Percentiles rank a stretch among this genome's conserved stretches.
Conservation (phyloP, 2,113 vertebrate species). For the Caloenas nicobarica region DNA sequence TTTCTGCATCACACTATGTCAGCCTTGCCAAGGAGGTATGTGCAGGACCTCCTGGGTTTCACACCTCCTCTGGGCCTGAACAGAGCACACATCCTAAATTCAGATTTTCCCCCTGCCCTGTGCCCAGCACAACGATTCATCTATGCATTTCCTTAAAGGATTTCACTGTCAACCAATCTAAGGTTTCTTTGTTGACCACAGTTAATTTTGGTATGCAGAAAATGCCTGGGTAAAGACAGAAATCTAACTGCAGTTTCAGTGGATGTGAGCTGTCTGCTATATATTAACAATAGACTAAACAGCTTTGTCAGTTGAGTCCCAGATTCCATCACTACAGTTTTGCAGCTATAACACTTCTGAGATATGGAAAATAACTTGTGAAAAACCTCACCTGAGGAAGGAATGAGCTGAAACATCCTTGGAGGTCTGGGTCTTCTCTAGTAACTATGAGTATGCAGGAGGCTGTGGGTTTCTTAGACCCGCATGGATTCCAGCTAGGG, state of each 20-base stretch:
- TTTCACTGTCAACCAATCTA: background rate
- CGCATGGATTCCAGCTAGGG: background rate
- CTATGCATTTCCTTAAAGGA: conserved; percentile 35
- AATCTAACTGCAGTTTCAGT: background rate
- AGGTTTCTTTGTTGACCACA: conserved; percentile 9
- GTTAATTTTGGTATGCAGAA: conserved; percentile 49
- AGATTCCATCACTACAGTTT: background rate
- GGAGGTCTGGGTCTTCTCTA: background rate
- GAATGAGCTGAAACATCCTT: background rate
- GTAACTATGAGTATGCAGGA: background rate
- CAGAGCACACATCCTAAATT: background rate
- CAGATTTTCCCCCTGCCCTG: background rate
- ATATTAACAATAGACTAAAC: background rate
- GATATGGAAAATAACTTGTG: background rate
- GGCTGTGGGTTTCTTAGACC: background rate
- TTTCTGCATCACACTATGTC: background rate
- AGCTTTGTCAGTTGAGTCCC: background rate
- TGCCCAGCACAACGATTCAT: background rate
- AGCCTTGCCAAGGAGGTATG: background rate
- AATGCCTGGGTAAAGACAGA: conserved; percentile 17
- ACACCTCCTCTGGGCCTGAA: background rate
- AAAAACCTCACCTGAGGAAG: background rate
- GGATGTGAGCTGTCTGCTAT: background rate
- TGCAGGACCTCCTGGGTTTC: background rate
- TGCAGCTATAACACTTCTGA: background rate